Evolutionary conservation across 2,113 vertebrate genomes (phyloP).

Genomic region (Forbesichthys agassizii): DNA sequence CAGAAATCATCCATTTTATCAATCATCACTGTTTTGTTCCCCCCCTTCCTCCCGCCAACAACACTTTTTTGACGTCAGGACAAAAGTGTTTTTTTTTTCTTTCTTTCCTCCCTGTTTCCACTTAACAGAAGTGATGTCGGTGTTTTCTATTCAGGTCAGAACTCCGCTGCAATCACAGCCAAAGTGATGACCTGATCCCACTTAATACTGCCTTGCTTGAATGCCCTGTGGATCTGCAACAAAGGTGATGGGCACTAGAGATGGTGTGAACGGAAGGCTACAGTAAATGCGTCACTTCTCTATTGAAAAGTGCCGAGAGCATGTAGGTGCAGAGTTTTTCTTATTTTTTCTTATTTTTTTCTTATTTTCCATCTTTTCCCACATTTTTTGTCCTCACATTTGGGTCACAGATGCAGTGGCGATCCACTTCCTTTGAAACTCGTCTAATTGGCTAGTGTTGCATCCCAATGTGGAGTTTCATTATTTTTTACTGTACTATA

Average conservation of each 20-base stretch:
- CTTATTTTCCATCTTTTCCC: background rate
- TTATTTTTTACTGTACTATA: conserved; percentile 14
- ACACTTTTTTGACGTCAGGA: conserved; percentile 8
- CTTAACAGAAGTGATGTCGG: conserved; percentile 25
- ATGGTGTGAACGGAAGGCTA: conserved; percentile 22
- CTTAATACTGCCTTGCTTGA: conserved; percentile 54
- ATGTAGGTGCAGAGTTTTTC: background rate
- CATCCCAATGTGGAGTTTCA: conserved; percentile 35
- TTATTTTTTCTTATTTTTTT: background rate
- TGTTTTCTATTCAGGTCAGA: conserved; percentile 51
- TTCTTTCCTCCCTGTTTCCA: background rate
- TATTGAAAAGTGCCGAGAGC: conserved; percentile 23
- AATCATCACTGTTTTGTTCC: background rate
- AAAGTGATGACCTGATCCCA: conserved; percentile 58
- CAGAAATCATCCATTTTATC: background rate
- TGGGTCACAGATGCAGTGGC: conserved; percentile 19
- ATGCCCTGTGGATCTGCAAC: conserved; percentile 51
- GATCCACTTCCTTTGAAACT: conserved; percentile 47
- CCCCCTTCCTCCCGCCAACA: background rate
- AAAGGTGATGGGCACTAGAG: conserved; percentile 29
- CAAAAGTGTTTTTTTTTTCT: conserved; percentile 1
- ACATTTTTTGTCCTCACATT: conserved; percentile 17
- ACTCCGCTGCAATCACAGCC: conserved; percentile 50
- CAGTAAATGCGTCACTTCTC: conserved; percentile 33
- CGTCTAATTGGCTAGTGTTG: conserved; percentile 47